These are phyloP conservation scores for Myotis pilosus DNA, from an alignment of 2,797 vertebrate genomes.

Conservation along the genomic window DNA sequence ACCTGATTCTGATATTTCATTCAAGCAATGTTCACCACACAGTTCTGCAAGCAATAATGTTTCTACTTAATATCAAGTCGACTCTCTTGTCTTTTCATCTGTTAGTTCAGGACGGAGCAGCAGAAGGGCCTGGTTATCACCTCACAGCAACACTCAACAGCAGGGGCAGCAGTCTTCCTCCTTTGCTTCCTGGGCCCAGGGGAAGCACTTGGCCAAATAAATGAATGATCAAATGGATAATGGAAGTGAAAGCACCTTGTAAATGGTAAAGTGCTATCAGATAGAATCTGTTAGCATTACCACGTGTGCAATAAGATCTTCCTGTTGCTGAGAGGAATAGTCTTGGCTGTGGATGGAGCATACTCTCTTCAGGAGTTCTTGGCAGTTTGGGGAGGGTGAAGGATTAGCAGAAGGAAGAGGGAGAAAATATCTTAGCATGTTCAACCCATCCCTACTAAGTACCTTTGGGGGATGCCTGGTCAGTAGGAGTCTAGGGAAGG, in stretches of 20 bases:
- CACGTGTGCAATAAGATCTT: neutral
- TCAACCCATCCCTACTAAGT: neutral
- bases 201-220: neutral
- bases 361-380: slow-evolving; percentile 20
- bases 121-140: neutral
- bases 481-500: neutral
- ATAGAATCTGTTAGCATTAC: neutral
- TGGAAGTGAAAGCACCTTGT: neutral
- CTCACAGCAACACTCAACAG: neutral
- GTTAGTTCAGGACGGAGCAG: neutral
- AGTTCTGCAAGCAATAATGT: neutral
- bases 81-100: neutral
- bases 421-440: neutral
- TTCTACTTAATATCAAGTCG: neutral
- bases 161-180: neutral
- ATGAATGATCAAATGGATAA: neutral
- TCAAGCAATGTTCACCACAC: neutral
- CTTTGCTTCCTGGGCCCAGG: neutral
- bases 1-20: neutral
- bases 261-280: neutral
- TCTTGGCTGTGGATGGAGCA: neutral
- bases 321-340: neutral
- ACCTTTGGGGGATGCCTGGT: neutral
- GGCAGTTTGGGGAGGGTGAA: neutral
- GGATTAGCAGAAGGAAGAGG: neutral